phyloP scores from a whole-genome alignment of 2,113 vertebrate species.

The Podarcis raffonei region DNA sequence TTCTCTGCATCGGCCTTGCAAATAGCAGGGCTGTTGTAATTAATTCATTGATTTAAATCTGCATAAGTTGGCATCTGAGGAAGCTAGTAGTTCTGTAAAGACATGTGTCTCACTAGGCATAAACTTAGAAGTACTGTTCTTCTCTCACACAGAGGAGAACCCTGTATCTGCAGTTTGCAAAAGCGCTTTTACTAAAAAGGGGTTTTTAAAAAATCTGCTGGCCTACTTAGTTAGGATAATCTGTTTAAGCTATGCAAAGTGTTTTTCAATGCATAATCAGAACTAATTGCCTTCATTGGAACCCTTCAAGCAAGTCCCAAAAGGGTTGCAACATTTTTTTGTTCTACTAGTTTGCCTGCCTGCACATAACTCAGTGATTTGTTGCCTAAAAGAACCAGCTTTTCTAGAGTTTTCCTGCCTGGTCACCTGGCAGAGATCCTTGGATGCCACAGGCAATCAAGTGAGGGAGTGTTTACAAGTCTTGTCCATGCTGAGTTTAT shows the following conservation, averaged over 20 bases:
- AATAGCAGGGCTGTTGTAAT: background rate
- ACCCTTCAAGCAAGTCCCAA: background rate
- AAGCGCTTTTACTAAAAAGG: background rate
- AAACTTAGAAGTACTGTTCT: background rate
- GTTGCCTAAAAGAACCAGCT: background rate
- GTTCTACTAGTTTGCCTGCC: too few relatives aligned
- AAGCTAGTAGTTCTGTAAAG: background rate
- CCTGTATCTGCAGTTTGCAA: background rate
- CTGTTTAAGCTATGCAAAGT: background rate
- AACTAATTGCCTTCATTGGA: background rate
- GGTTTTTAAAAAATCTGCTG: background rate
- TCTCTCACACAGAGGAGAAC: background rate
- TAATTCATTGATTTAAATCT: background rate
- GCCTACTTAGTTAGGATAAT: background rate
- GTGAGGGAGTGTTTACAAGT: background rate
- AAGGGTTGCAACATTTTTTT: background rate
- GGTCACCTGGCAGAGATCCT: background rate
- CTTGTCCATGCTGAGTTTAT: background rate
- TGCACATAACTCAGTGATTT: background rate
- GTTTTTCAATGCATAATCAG: background rate
- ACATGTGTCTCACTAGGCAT: background rate
- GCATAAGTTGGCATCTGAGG: too few relatives aligned
- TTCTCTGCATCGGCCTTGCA: background rate
- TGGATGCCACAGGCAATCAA: background rate
- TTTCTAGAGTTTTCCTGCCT: background rate